These are phyloP conservation scores for Dromaius novaehollandiae DNA, from an alignment of 2,113 vertebrate species.

Conservation along the genomic window DNA sequence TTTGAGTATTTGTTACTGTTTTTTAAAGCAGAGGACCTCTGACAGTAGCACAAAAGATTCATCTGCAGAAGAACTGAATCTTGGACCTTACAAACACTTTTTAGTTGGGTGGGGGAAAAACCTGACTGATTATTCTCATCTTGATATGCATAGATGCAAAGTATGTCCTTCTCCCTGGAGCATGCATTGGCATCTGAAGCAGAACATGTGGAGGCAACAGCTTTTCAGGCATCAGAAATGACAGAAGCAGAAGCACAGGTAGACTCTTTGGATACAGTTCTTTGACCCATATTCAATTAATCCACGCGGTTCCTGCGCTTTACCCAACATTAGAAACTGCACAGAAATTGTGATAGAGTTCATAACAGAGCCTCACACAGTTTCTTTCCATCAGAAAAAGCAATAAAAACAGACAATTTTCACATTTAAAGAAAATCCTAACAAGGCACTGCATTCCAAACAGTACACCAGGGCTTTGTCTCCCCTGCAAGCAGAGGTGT, in stretches of 20 bases:
- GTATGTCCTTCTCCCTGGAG: slow-evolving; percentile 24
- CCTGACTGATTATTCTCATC: slow-evolving; percentile 28
- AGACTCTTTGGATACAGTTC: slow-evolving; percentile 39
- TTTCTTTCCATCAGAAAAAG: slow-evolving; percentile 21
- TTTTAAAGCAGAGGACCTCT: neutral
- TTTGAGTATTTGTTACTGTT: neutral
- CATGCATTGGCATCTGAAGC: slow-evolving; percentile 33
- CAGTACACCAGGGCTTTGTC: slow-evolving; percentile 37
- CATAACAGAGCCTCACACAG: neutral
- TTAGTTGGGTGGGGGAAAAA: neutral
- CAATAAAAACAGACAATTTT: neutral
- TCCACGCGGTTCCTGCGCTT: neutral
- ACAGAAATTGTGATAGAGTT: neutral
- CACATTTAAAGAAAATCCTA: slow-evolving; percentile 34
- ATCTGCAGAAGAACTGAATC: neutral
- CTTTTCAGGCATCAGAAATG: slow-evolving; percentile 60
- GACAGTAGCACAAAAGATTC: neutral
- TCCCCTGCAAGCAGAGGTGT: neutral
- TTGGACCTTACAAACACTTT: neutral
- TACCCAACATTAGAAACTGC: neutral
- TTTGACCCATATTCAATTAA: slow-evolving; percentile 63
- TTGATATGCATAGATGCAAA: slow-evolving; percentile 43
- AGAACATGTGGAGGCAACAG: slow-evolving; percentile 58
- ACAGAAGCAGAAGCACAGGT: slow-evolving; percentile 25
- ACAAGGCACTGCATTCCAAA: slow-evolving; percentile 39